Percentiles rank a stretch among this genome's conserved stretches.
phyloP scores from a whole-genome alignment of 2,888 invertebrate genomes.

The Xylota sylvarum region DNA sequence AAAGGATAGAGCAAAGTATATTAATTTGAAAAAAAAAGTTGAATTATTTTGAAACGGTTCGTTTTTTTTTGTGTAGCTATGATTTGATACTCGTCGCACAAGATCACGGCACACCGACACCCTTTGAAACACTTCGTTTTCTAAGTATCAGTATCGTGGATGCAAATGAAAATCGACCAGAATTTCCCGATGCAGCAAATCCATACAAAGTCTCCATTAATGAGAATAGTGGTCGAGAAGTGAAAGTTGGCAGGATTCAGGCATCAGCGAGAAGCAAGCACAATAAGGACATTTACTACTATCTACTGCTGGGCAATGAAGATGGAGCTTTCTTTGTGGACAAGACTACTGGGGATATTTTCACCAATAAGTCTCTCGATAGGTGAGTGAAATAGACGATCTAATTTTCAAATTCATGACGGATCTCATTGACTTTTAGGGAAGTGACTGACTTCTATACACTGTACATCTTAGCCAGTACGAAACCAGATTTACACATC shows the following conservation, averaged over 20 bases:
- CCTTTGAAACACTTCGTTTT: conserved; percentile 91
- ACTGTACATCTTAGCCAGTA: conserved; percentile 92
- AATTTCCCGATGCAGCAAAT: conserved; percentile 88
- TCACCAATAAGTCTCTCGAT: conserved; percentile 92
- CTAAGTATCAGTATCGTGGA: conserved; percentile 91
- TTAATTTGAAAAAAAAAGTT: background rate
- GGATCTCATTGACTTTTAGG: conserved; percentile 82
- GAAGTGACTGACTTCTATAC: conserved; percentile 91
- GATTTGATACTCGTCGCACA: conserved; percentile 92
- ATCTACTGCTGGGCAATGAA: conserved; percentile 91
- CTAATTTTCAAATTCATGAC: background rate
- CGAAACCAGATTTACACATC: conserved; percentile 91
- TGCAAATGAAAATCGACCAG: conserved; percentile 92
- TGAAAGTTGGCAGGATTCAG: conserved; percentile 87
- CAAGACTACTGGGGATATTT: conserved; percentile 91
- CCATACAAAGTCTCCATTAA: conserved; percentile 89
- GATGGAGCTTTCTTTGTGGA: conserved; percentile 92
- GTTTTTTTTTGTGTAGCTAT: conserved; percentile 79
- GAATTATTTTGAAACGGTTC: background rate
- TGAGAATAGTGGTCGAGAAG: conserved; percentile 89
- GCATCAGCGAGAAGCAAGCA: conserved; percentile 89
- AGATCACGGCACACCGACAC: conserved; percentile 93
- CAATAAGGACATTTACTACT: conserved; percentile 93
- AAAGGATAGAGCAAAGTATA: conserved; percentile 87
- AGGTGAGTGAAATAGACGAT: conserved; percentile 83